A percentile compares a stretch with the other conserved stretches of the same genome.
These are phyloP conservation scores for Spodoptera littoralis DNA, from an alignment of 2,888 invertebrate species.

Conservation along the genomic window DNA sequence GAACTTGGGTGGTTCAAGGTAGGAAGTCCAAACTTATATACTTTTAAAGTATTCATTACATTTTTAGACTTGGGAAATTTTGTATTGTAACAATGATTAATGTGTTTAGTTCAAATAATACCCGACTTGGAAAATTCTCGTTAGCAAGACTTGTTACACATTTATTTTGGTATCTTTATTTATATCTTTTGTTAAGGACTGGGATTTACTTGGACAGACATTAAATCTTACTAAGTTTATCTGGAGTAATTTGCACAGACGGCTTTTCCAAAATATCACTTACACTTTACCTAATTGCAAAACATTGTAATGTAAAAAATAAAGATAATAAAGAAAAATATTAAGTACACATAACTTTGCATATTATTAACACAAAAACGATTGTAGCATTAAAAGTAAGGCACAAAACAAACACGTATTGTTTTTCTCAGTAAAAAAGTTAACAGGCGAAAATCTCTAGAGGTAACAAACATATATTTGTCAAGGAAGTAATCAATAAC, in stretches of 20 bases:
- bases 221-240: too few species aligned
- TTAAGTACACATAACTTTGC: too few species aligned
- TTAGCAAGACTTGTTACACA: slow-evolving; percentile 48
- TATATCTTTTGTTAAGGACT: slow-evolving; percentile 3
- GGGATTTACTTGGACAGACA: too few species aligned
- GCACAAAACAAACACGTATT: slow-evolving; percentile 30
- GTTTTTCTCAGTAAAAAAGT: slow-evolving; percentile 28
- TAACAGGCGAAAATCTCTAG: slow-evolving; percentile 35
- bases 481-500: slow-evolving; percentile 80
- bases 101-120: slow-evolving; percentile 54
- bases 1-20: slow-evolving; percentile 77
- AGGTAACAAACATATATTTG: slow-evolving; percentile 59
- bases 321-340: too few species aligned
- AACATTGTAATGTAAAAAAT: too few species aligned
- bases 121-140: slow-evolving; percentile 57
- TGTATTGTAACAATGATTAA: slow-evolving; percentile 56
- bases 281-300: too few species aligned
- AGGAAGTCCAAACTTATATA: slow-evolving; percentile 27
- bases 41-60: slow-evolving; percentile 24
- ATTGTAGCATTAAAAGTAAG: not conserved
- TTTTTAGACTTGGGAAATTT: slow-evolving; percentile 28
- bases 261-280: too few species aligned
- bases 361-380: too few species aligned
- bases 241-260: too few species aligned
- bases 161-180: slow-evolving; percentile 44